A percentile compares a stretch with the other conserved stretches of the same genome.
Conservation (phyloP, 1,140 invertebrate species). For the Trichonephila clavipes region DNA sequence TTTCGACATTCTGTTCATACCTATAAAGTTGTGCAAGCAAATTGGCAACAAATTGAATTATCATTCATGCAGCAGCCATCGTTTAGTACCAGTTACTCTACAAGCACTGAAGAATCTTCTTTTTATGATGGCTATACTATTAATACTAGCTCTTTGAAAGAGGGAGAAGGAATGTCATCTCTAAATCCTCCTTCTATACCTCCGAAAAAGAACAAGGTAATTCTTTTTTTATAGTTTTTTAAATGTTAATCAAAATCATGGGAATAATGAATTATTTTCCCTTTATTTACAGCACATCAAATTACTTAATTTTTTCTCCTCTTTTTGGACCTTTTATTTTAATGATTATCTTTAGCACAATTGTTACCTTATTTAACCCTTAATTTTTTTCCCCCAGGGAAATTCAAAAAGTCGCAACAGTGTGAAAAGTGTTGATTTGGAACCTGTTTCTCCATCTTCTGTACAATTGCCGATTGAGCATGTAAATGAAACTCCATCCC, state of each 20-base stretch:
- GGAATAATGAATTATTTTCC: no score
- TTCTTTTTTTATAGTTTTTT: no score
- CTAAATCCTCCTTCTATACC: conserved; percentile 76
- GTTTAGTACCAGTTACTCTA: conserved; percentile 58
- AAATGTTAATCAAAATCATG: no score
- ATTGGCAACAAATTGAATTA: conserved; percentile 85
- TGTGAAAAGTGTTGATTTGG: conserved; percentile 32
- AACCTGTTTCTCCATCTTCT: conserved; percentile 32
- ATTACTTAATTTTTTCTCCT: no score
- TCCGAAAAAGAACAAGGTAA: conserved; percentile 77
- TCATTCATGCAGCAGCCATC: conserved; percentile 79
- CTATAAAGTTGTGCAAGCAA: conserved; percentile 82
- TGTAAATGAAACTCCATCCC: neutral
- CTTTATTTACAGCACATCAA: no score
- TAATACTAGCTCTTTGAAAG: conserved; percentile 34
- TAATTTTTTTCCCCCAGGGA: neutral
- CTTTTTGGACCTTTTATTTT: no score
- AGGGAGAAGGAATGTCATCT: neutral
- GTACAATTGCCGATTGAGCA: neutral
- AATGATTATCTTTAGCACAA: no score
- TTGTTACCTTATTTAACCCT: no score
- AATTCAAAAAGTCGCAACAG: conserved; percentile 16
- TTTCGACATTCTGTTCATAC: conserved; percentile 91
- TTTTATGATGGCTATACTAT: conserved; percentile 65
- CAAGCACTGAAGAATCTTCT: conserved; percentile 77